Evolutionary conservation across 2,113 vertebrate species (phyloP).

Genomic region (Saccopteryx leptura): DNA sequence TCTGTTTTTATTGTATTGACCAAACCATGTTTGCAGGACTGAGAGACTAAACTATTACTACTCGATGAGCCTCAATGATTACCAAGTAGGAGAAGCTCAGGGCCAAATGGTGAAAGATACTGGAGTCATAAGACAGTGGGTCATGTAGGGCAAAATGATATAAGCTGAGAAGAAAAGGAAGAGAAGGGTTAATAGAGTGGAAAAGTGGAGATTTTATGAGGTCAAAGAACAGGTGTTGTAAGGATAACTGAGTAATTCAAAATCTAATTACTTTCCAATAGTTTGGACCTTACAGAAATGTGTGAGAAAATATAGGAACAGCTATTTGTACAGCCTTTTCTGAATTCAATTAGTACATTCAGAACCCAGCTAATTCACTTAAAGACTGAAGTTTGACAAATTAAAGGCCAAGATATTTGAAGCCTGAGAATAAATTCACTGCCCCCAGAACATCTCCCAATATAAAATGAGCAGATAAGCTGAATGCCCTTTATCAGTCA

Average conservation of each 20-base stretch:
- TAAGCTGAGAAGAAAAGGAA: not conserved
- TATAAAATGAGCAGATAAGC: conserved; percentile 69
- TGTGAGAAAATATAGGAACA: conserved; percentile 8
- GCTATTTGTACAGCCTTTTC: conserved; percentile 37
- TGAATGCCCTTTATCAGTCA: conserved; percentile 50
- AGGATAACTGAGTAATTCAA: conserved; percentile 13
- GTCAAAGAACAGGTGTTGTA: not conserved
- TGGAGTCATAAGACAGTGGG: not conserved
- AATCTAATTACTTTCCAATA: conserved; percentile 56
- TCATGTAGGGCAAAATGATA: not conserved
- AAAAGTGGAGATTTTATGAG: not conserved
- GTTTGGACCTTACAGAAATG: conserved; percentile 55
- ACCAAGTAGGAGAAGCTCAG: not conserved
- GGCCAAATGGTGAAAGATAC: rapidly evolving
- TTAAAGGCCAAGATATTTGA: conserved; percentile 63
- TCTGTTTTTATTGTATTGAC: not conserved
- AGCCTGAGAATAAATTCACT: conserved; percentile 64
- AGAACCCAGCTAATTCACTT: conserved; percentile 57
- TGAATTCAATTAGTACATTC: conserved; percentile 60
- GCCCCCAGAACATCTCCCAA: conserved; percentile 31
- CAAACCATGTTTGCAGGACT: not conserved
- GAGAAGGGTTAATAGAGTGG: not conserved
- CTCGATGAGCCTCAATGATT: not conserved
- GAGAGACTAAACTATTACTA: not conserved
- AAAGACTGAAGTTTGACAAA: conserved; percentile 61